Evolutionary conservation across 2,113 vertebrate genomes (phyloP).

Genomic region (Megaptera novaeangliae): DNA sequence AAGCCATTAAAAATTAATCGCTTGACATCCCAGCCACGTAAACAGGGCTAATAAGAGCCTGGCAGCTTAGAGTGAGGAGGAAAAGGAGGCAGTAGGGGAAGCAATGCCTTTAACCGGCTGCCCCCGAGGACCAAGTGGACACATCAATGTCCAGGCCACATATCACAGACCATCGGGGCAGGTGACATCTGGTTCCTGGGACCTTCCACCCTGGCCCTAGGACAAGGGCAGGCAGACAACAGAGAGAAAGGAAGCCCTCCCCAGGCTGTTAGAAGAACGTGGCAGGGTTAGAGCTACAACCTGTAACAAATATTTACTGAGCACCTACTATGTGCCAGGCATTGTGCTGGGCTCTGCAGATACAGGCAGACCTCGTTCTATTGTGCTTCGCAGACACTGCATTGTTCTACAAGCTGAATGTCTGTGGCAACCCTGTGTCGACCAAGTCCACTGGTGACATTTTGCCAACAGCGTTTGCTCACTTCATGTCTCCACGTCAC

Average conservation of each 20-base stretch:
- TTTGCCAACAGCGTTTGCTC: background rate
- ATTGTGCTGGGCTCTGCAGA: background rate
- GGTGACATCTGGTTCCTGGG: background rate
- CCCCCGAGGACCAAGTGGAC: background rate
- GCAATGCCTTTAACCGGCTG: background rate
- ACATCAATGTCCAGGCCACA: background rate
- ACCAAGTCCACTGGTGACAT: background rate
- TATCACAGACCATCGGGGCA: accelerated
- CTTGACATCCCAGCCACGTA: conserved; percentile 71
- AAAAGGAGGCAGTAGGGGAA: background rate
- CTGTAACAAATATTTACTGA: background rate
- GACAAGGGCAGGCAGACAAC: background rate
- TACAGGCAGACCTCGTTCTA: background rate
- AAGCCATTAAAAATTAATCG: conserved; percentile 82
- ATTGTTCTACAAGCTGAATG: background rate
- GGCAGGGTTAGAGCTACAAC: too few species aligned
- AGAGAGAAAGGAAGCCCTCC: background rate
- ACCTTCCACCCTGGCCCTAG: background rate
- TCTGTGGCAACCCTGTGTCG: background rate
- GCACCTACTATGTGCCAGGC: background rate
- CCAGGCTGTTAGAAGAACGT: background rate
- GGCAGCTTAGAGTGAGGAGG: conserved; percentile 5
- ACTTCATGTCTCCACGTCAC: accelerated
- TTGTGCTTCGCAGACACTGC: accelerated
- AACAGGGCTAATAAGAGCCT: conserved; percentile 78